Base-by-base conservation (phyloP, 2,888 invertebrate species). In the Nipponacmea schrenckii region DNA sequence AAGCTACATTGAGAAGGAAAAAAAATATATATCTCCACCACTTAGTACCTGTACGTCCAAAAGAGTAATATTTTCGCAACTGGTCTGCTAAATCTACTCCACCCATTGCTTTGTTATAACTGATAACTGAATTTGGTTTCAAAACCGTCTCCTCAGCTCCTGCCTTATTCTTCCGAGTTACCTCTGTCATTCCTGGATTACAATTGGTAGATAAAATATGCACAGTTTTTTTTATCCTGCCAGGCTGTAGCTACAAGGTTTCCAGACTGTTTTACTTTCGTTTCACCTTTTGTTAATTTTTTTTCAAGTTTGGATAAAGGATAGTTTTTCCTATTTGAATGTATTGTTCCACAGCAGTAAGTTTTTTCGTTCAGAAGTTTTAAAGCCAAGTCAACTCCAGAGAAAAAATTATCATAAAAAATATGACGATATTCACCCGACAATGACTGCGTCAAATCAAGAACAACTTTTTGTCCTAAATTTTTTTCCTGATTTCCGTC, bases 11-110 rank as follows among this genome's bases (percentile, higher is more conserved):
- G 2, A 75, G 46, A 27, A 75, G n/a, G 27, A 62, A 71, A 62
- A 69, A 69, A 31, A 71, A 46, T 5, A 73, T 17, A 48, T 73
- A 71, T 12, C 73, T 24, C 75, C 73, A 73, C 75, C 73, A 75
- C 45, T 70, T 71, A 8, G n/a, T 31, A 31, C 68, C 46, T 31
- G 65, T 46, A 27, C 73, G 56, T 1, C 72, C 75, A 27, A 73
- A 64, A 1, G 75, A 73, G 46, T 75, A 75, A 39, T 71, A 73
- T 24, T 68, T 45, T 15, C 64, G 14, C 39, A 72, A 46, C 31
- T 76, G 73, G 39, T 73, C 70, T 15, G 39, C 62, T 10, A 64
- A 39, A 62, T 76, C 75, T 17, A 69, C 68, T 15, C 68, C 69
- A 50, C 71, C 68, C 76, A 74, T 76, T 50, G 50, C 27, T 17